These are phyloP conservation scores for Margaritifera margaritifera DNA, from an alignment of 2,888 invertebrate genomes.

Conservation along the genomic window DNA sequence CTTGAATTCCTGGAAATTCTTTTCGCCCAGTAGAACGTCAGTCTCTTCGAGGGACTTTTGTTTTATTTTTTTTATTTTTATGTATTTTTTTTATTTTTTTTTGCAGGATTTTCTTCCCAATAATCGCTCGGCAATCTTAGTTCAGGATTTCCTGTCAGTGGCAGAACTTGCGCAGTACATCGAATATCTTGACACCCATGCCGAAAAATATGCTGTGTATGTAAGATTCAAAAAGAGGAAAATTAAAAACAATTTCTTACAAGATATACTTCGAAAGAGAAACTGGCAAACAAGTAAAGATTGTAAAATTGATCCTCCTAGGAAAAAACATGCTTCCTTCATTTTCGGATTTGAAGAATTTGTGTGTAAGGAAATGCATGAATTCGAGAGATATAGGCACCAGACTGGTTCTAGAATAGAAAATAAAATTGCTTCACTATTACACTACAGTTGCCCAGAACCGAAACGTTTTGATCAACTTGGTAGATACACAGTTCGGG, in stretches of 20 bases:
- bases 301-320: conserved; percentile 2
- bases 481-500: conserved; percentile 40
- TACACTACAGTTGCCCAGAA: conserved; percentile 76
- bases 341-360: conserved; percentile 64
- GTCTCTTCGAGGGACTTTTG: too few species aligned
- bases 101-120: conserved; percentile 61
- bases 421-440: conserved; percentile 32
- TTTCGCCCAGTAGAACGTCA: too few species aligned
- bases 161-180: conserved; percentile 58
- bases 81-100: conserved; percentile 1
- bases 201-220: conserved; percentile 57
- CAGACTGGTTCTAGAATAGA: conserved; percentile 14
- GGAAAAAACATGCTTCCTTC: conserved; percentile 13
- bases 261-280: conserved; percentile 40
- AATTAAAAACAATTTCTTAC: conserved; percentile 51
- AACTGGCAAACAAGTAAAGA: conserved; percentile 41
- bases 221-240: conserved; percentile 49
- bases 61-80: background rate
- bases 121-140: conserved; percentile 58
- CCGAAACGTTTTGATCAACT: conserved; percentile 67
- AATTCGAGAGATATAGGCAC: conserved; percentile 46
- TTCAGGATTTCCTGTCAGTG: conserved; percentile 60
- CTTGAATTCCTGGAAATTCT: too few species aligned
- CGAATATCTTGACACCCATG: conserved; percentile 54
- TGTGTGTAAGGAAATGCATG: conserved; percentile 56